phyloP scores from a whole-genome alignment of 2,888 invertebrate species.

The Drosophila buzzatii region DNA sequence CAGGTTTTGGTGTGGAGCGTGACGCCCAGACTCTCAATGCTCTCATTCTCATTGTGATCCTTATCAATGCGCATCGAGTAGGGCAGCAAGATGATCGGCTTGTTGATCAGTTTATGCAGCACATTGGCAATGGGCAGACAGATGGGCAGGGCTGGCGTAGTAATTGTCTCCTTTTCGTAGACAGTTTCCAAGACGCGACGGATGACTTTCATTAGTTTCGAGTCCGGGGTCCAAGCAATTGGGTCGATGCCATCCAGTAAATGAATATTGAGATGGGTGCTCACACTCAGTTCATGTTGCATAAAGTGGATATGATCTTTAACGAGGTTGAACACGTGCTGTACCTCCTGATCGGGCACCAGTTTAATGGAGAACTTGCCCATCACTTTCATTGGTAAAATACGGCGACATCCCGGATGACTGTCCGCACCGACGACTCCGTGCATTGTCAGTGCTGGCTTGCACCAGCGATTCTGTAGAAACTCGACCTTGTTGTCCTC shows the following conservation, averaged over 20 bases:
- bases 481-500: slow-evolving; percentile 36
- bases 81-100: slow-evolving; percentile 48
- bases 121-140: slow-evolving; percentile 55
- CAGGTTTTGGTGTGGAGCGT: slow-evolving; percentile 37
- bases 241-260: slow-evolving; percentile 38
- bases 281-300: neutral
- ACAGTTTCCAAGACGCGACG: slow-evolving; percentile 9
- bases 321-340: neutral
- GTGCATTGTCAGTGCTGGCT: slow-evolving; percentile 51
- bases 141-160: slow-evolving; percentile 33
- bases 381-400: slow-evolving; percentile 45
- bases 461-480: slow-evolving; percentile 54
- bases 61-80: slow-evolving; percentile 39
- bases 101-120: slow-evolving; percentile 27
- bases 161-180: slow-evolving; percentile 6
- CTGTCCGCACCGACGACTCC: slow-evolving; percentile 49
- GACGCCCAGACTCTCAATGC: slow-evolving; percentile 19
- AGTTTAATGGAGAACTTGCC: slow-evolving; percentile 56
- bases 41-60: slow-evolving; percentile 40
- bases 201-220: slow-evolving; percentile 5
- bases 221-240: slow-evolving; percentile 15
- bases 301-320: neutral
- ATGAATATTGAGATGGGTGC: slow-evolving; percentile 20
- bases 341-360: slow-evolving; percentile 52
- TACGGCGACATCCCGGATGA: neutral